phyloP scores from a whole-genome alignment of 2,888 invertebrate genomes.

The Mechanitis messenoides region DNA sequence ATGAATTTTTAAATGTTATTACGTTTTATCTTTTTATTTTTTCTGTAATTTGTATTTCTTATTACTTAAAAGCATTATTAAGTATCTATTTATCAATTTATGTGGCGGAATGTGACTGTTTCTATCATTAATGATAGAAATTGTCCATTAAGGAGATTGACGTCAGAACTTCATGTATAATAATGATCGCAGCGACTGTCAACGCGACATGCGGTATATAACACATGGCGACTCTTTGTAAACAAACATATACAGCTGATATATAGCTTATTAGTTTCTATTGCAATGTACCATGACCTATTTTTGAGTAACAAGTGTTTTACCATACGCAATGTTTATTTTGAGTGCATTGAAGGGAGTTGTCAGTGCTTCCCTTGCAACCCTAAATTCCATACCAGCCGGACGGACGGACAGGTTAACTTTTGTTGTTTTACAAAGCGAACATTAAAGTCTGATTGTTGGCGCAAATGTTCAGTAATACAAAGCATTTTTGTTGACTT shows the following conservation, averaged over 20 bases:
- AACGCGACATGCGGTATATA: slow-evolving; percentile 62
- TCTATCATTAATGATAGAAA: slow-evolving; percentile 15
- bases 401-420: slow-evolving; percentile 73
- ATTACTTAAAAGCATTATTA: too few relatives aligned
- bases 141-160: slow-evolving; percentile 33
- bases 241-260: slow-evolving; percentile 29
- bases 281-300: slow-evolving; percentile 14
- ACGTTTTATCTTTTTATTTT: too few relatives aligned
- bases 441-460: slow-evolving; percentile 72
- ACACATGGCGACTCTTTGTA: slow-evolving; percentile 62
- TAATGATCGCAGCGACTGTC: slow-evolving; percentile 64
- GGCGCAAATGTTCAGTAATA: slow-evolving; percentile 73
- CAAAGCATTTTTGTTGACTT: slow-evolving; percentile 62
- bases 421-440: slow-evolving; percentile 71
- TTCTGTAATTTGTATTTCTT: too few relatives aligned
- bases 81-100: too few relatives aligned
- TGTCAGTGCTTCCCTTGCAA: slow-evolving; percentile 75
- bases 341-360: slow-evolving; percentile 61
- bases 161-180: slow-evolving; percentile 55
- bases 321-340: slow-evolving; percentile 17
- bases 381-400: slow-evolving; percentile 72
- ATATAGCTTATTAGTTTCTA: slow-evolving; percentile 10
- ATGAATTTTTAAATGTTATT: too few relatives aligned
- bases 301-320: slow-evolving; percentile 15
- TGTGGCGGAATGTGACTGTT: too few relatives aligned